Evolutionary conservation across 2,113 vertebrate genomes (phyloP).

Genomic region (Numida meleagris): DNA sequence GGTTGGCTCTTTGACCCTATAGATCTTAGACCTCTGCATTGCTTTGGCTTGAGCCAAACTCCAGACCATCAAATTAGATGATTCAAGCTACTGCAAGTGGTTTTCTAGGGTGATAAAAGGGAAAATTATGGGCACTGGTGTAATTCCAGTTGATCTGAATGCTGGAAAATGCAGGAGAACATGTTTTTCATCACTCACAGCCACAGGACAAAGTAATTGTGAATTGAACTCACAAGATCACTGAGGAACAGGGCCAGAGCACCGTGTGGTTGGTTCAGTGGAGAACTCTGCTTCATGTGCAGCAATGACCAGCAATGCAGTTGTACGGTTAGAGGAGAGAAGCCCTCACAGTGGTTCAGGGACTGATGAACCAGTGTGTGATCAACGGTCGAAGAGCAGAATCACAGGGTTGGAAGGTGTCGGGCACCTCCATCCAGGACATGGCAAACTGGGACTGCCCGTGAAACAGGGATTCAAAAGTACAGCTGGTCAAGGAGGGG

Average conservation of each 20-base stretch:
- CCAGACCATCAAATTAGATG: accelerated
- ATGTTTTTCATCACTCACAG: neutral
- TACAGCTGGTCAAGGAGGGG: accelerated
- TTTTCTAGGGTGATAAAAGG: neutral
- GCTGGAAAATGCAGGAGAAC: neutral
- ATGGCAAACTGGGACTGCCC: neutral
- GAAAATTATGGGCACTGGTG: neutral
- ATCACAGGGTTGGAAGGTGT: neutral
- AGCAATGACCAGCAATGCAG: neutral
- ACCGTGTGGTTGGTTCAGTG: neutral
- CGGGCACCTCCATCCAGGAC: neutral
- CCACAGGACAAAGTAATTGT: neutral
- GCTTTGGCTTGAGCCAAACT: neutral
- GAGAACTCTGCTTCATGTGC: neutral
- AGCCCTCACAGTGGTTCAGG: neutral
- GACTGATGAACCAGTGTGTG: neutral
- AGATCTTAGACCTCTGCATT: neutral
- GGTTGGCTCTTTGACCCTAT: neutral
- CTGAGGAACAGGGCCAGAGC: neutral
- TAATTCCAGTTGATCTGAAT: neutral
- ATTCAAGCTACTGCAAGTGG: neutral
- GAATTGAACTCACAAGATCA: neutral
- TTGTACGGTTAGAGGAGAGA: neutral
- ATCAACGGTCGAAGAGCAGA: neutral
- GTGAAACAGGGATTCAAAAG: neutral